Evolutionary conservation across 2,797 vertebrate genomes (phyloP).

Genomic region (Catostomus latipinnis): DNA sequence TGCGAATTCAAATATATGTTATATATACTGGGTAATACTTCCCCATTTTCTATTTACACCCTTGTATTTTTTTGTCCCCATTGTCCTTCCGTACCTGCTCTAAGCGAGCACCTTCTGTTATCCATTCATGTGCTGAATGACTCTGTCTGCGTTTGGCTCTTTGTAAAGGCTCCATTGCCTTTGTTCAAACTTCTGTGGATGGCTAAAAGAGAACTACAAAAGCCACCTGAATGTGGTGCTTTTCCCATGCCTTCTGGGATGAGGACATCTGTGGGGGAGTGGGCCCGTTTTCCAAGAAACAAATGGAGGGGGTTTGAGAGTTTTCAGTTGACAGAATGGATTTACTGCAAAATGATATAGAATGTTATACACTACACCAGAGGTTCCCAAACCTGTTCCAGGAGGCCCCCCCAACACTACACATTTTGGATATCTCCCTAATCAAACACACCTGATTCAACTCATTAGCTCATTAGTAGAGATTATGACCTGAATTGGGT

Average conservation of each 20-base stretch:
- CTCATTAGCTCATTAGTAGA: no score
- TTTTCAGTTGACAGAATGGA: not conserved
- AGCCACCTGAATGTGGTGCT: constrained; percentile 64
- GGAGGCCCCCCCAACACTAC: no score
- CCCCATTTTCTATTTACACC: constrained; percentile 15
- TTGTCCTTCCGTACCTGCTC: constrained; percentile 42
- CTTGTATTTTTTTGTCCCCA: not conserved
- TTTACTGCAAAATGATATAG: not conserved
- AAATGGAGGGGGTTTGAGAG: constrained; percentile 52
- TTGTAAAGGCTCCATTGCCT: constrained; percentile 47
- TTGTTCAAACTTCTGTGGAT: constrained; percentile 55
- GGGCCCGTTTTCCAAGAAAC: constrained; percentile 62
- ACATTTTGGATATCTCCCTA: no score
- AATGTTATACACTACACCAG: not conserved
- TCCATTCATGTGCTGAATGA: constrained; percentile 39
- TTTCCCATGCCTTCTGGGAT: constrained; percentile 60
- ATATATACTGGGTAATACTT: not conserved
- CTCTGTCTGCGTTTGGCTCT: constrained; percentile 40
- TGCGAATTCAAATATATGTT: not conserved
- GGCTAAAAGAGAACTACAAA: constrained; percentile 59
- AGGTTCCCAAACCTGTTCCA: no score
- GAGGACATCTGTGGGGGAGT: constrained; percentile 74
- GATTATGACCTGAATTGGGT: no score
- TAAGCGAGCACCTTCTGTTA: constrained; percentile 48
- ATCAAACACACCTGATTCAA: no score